Conservation (phyloP, 64 coral and sea anemone species). For the Dendronephthya gigantea region DNA sequence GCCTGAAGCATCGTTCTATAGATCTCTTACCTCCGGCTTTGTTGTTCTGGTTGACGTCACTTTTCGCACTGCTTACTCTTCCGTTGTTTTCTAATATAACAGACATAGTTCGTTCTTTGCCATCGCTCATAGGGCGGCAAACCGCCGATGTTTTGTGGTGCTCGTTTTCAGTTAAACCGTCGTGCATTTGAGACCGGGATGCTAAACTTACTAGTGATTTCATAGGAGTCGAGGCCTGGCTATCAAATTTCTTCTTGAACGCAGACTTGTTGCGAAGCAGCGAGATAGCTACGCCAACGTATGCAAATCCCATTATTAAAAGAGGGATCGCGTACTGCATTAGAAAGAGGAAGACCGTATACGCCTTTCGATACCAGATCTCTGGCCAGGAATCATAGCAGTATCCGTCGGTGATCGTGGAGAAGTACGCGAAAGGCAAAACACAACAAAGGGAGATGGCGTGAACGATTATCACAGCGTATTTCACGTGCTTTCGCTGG, state of each 20-base stretch:
- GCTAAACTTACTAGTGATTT: background rate
- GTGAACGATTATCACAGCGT: background rate
- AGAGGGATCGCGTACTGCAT: background rate
- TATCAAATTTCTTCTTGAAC: background rate
- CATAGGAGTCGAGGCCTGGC: background rate
- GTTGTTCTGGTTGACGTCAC: background rate
- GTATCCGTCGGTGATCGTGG: background rate
- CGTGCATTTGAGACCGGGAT: background rate
- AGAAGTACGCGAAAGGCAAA: background rate
- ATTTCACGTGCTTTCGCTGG: constrained; percentile 6
- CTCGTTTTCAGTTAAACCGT: background rate
- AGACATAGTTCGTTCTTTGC: background rate
- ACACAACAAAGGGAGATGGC: background rate
- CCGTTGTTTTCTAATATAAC: background rate
- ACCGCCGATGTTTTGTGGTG: background rate
- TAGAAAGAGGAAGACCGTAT: background rate
- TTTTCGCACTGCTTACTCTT: background rate
- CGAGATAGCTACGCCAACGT: background rate
- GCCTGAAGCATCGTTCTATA: background rate
- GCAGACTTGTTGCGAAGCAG: background rate
- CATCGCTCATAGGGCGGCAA: background rate
- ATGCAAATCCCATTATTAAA: background rate
- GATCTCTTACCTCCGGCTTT: background rate
- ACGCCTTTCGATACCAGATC: constrained; percentile 4
- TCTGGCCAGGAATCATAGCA: background rate